Evolutionary conservation across 2,113 vertebrate species (phyloP), one percentile per base, ranked within the genome.

Genomic region (Chloebia gouldiae): DNA sequence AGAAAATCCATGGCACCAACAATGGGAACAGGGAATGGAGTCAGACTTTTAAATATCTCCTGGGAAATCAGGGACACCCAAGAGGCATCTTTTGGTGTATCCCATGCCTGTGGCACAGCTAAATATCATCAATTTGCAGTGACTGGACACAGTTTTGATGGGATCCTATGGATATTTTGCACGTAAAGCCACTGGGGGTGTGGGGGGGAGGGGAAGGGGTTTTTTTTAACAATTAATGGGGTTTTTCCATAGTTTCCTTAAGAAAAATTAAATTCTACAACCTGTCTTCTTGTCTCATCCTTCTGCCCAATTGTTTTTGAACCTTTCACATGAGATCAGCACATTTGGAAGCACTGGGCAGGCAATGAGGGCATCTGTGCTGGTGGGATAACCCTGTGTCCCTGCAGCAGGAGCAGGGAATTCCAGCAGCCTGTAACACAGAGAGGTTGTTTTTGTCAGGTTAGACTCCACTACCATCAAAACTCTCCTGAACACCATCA

Each of bases 121-220:
- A 63, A 86, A 78, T 8, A n/a, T 21, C 42, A 77, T 77, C 15
- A 17, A 17, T 64, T 82, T 77, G 30, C 27, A 59, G 15, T 28
- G 27, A 23, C 18, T 42, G 20, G 20, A 25, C 47, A 22, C 21
- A 37, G 7, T 87, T 85, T 87, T 40, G 15, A 25, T 25, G 50
- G 44, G 2, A 7, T 66, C 30, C 9, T 71, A 2, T 31, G 54
- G 50, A 31, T 65, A 72, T 83, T 73, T 76, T 69, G 4, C 7
- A 37, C 16, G 10, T 40, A 35, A 79, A 85, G 7, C 22, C 5
- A 40, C 6, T 50, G 13, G 4, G 4, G 5, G 4, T 39, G 39
- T 8, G 39, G n/a, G n/a, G n/a, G 6, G 2, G 6, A 7, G 8
- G 10, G 27, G 20, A 37, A 23, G 7, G 0, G 8, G 8, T 12